Percentiles rank a stretch among this genome's conserved stretches.
phyloP scores from a whole-genome alignment of 2,113 vertebrate genomes.

The Brevimyrus niger region DNA sequence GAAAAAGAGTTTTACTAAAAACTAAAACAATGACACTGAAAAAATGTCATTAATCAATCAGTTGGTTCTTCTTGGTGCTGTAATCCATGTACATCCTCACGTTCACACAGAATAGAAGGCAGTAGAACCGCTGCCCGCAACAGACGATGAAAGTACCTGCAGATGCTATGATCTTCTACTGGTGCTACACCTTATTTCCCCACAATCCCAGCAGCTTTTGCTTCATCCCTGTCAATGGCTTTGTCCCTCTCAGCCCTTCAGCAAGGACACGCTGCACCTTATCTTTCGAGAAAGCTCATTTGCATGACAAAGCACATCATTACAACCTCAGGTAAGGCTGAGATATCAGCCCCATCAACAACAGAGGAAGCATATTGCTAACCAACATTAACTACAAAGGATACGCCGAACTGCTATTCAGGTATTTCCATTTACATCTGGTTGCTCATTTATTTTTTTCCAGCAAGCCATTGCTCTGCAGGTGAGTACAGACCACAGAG shows the following conservation, averaged over 20 bases:
- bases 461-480: background rate
- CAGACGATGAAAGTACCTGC: background rate
- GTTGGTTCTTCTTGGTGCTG: background rate
- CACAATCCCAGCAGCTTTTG: background rate
- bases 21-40: background rate
- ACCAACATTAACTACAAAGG: constrained; percentile 1
- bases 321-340: background rate
- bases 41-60: background rate
- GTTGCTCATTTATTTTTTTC: constrained; percentile 1
- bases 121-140: background rate
- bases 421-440: background rate
- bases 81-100: background rate
- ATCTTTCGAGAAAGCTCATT: background rate
- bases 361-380: constrained; percentile 5
- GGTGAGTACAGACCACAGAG: background rate
- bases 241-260: background rate
- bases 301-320: constrained; percentile 6
- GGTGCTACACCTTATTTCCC: background rate
- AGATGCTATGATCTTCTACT: background rate
- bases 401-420: background rate
- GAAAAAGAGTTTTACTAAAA: background rate
- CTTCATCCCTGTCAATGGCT: background rate
- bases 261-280: background rate
- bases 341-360: background rate
- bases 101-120: background rate